Percentiles rank a stretch among this genome's conserved stretches.
phyloP scores from a whole-genome alignment of 2,797 vertebrate species.

The Hafferia zeledoni region DNA sequence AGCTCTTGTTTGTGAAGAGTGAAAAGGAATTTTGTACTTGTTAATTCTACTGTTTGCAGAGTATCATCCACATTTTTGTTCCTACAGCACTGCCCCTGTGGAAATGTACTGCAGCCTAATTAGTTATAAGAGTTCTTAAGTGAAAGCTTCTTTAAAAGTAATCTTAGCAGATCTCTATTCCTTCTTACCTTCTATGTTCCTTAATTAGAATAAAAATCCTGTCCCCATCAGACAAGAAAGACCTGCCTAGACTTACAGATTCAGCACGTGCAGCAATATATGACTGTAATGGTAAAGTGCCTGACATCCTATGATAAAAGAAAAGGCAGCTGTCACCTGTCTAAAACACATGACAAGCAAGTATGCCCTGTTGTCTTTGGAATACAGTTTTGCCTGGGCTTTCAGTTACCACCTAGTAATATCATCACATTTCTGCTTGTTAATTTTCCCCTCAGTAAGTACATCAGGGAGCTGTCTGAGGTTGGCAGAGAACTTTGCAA shows the following conservation, averaged over 20 bases:
- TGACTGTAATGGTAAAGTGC: not conserved
- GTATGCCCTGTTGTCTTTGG: not conserved
- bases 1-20: not conserved
- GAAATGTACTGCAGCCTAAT: not conserved
- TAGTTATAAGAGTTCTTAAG: slow-evolving; percentile 40
- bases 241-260: not conserved
- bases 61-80: not conserved
- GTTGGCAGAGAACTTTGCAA: not conserved
- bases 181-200: slow-evolving; percentile 3
- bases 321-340: not conserved
- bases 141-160: slow-evolving; percentile 58
- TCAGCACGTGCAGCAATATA: not conserved
- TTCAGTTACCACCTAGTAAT: not conserved
- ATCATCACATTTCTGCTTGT: not conserved
- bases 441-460: not conserved
- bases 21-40: not conserved
- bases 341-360: not conserved
- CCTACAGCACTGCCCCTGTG: not conserved
- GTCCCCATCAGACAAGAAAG: not conserved
- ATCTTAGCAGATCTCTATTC: slow-evolving; percentile 30
- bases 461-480: not conserved
- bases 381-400: not conserved
- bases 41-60: not conserved
- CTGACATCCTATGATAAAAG: not conserved
- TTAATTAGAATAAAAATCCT: slow-evolving; percentile 59